Conservation (phyloP, 2,888 invertebrate genomes). For the Petrophora chlorosata region DNA sequence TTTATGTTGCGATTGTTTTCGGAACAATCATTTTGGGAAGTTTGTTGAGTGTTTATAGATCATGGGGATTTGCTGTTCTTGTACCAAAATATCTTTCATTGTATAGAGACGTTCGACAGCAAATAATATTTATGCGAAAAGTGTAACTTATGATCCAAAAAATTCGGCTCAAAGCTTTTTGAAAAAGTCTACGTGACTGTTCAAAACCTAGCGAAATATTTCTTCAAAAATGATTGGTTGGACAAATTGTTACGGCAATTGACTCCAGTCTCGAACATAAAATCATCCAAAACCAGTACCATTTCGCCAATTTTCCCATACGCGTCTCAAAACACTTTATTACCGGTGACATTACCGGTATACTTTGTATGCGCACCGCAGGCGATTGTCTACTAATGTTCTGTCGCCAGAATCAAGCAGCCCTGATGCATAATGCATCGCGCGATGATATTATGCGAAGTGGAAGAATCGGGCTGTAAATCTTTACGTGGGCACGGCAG, state of each 20-base stretch:
- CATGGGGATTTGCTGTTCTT: too few relatives aligned
- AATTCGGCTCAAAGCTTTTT: too few relatives aligned
- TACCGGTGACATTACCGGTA: neutral
- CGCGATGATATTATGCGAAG: constrained; percentile 50
- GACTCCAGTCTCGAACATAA: too few relatives aligned
- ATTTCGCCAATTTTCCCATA: neutral
- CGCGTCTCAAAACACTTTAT: neutral
- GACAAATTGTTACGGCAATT: too few relatives aligned
- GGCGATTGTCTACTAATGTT: constrained; percentile 67
- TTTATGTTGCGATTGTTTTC: constrained; percentile 17
- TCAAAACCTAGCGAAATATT: too few relatives aligned
- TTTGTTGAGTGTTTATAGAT: constrained; percentile 28
- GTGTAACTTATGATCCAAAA: too few relatives aligned
- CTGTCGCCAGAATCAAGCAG: constrained; percentile 62
- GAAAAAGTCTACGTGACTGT: too few relatives aligned
- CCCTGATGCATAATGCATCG: constrained; percentile 68
- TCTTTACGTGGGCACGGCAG: constrained; percentile 29
- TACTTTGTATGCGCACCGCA: constrained; percentile 61
- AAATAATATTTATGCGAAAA: too few relatives aligned
- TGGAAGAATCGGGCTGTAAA: constrained; percentile 41
- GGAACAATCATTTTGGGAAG: constrained; percentile 23
- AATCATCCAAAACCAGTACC: too few relatives aligned
- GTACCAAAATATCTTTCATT: neutral
- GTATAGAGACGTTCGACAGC: too few relatives aligned
- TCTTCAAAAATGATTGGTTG: too few relatives aligned